Percentiles rank a stretch among this genome's conserved stretches.
Evolutionary conservation across 2,113 vertebrate species (phyloP).

Genomic region (Turdus rufiventris): DNA sequence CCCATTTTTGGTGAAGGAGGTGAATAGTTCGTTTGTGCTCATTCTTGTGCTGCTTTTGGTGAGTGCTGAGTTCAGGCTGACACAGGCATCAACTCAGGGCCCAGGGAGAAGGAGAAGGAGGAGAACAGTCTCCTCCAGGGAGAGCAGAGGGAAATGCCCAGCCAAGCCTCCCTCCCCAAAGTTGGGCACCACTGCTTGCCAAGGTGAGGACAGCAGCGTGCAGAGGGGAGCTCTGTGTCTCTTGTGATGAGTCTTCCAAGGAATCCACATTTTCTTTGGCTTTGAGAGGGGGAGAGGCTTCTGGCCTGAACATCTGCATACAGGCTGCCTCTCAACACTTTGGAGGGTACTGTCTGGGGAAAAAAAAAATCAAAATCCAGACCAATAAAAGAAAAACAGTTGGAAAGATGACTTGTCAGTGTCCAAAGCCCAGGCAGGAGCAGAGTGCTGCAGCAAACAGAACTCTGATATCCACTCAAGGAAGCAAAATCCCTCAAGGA

Average conservation of each 20-base stretch:
- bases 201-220: background rate
- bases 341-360: background rate
- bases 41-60: background rate
- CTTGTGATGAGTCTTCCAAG: background rate
- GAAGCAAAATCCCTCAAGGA: background rate
- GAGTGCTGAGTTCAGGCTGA: background rate
- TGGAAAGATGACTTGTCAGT: background rate
- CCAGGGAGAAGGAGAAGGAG: background rate
- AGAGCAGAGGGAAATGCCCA: background rate
- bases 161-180: accelerated
- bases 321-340: background rate
- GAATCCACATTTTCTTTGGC: background rate
- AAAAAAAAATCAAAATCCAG: background rate
- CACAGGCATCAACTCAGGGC: background rate
- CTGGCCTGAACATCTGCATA: background rate
- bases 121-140: background rate
- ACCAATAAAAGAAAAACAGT: background rate
- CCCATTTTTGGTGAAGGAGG: background rate
- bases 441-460: background rate
- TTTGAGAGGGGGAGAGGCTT: background rate
- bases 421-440: background rate
- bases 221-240: background rate
- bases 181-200: background rate
- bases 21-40: accelerated
- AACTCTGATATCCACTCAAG: background rate